Percentiles rank a stretch among this genome's conserved stretches.
These are phyloP conservation scores for Ameiurus melas DNA, from an alignment of 2,113 vertebrate species.

Conservation along the genomic window DNA sequence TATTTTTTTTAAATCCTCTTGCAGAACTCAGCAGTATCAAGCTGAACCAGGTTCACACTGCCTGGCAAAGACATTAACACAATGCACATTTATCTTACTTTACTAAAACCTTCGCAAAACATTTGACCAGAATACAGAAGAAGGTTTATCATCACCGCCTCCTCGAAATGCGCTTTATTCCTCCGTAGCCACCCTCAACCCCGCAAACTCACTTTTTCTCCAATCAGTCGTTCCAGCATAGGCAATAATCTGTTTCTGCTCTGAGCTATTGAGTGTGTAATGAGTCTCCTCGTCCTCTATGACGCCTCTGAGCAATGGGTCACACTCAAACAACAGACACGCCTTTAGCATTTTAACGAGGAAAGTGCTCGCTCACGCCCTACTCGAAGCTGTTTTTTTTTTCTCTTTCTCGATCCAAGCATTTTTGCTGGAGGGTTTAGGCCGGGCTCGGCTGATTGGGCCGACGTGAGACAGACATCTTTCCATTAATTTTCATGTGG, in stretches of 20 bases:
- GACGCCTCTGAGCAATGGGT: constrained; percentile 46
- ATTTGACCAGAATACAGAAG: constrained; percentile 38
- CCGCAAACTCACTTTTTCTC: constrained; percentile 39
- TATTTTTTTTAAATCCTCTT: neutral
- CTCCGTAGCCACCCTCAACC: constrained; percentile 9
- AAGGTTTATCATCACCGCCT: constrained; percentile 57
- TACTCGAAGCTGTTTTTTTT: constrained; percentile 37
- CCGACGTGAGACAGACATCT: neutral
- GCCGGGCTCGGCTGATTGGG: constrained; percentile 2
- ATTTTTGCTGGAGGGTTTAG: constrained; percentile 14
- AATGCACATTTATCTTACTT: constrained; percentile 59
- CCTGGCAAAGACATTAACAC: constrained; percentile 45
- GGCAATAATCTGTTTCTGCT: constrained; percentile 49
- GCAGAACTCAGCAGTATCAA: constrained; percentile 39
- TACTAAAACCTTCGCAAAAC: constrained; percentile 37
- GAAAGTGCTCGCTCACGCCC: constrained; percentile 8
- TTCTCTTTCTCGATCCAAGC: constrained; percentile 31
- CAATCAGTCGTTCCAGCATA: constrained; percentile 44
- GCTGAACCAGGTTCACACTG: constrained; percentile 19
- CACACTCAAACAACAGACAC: constrained; percentile 47
- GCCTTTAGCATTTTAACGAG: constrained; percentile 46
- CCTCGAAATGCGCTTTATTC: constrained; percentile 20
- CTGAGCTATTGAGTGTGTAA: constrained; percentile 37
- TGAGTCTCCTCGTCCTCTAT: constrained; percentile 47
- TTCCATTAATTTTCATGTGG: constrained; percentile 33